These are phyloP conservation scores for Carposina sasakii DNA, from an alignment of 1,140 invertebrate species.

Conservation along the genomic window DNA sequence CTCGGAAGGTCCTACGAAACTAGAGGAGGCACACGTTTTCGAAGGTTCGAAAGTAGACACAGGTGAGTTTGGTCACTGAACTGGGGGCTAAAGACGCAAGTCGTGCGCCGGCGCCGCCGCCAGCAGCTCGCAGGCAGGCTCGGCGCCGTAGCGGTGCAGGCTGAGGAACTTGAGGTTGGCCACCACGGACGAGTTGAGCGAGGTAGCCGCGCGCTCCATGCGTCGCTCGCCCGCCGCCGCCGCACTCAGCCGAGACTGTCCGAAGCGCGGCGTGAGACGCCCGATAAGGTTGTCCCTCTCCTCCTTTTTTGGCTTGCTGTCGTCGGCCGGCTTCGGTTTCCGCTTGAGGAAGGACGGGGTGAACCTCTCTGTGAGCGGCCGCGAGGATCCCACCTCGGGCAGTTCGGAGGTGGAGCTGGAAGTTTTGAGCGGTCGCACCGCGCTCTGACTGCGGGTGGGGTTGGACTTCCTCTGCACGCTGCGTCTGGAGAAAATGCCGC, in stretches of 20 bases:
- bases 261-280: slow-evolving; percentile 57
- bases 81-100: slow-evolving; percentile 40
- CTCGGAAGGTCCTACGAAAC: slow-evolving; percentile 50
- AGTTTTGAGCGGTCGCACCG: slow-evolving; percentile 48
- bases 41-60: slow-evolving; percentile 46
- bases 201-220: slow-evolving; percentile 59
- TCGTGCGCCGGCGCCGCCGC: slow-evolving; percentile 24
- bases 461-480: slow-evolving; percentile 66
- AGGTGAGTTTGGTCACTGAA: slow-evolving; percentile 4
- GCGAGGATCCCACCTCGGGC: slow-evolving; percentile 46
- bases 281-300: slow-evolving; percentile 54
- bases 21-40: slow-evolving; percentile 62
- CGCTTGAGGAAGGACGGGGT: slow-evolving; percentile 65
- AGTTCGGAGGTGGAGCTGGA: slow-evolving; percentile 61
- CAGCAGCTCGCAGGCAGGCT: slow-evolving; percentile 27
- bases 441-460: slow-evolving; percentile 53
- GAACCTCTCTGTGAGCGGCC: slow-evolving; percentile 54
- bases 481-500: slow-evolving; percentile 56
- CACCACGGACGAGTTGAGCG: slow-evolving; percentile 57
- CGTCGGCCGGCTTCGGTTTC: slow-evolving; percentile 45
- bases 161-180: slow-evolving; percentile 57
- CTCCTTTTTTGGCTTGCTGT: slow-evolving; percentile 12
- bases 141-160: slow-evolving; percentile 56
- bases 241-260: slow-evolving; percentile 50
- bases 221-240: slow-evolving; percentile 34